These are phyloP conservation scores for Oryzias sinensis DNA, from an alignment of 2,797 vertebrate species.

Conservation along the genomic window DNA sequence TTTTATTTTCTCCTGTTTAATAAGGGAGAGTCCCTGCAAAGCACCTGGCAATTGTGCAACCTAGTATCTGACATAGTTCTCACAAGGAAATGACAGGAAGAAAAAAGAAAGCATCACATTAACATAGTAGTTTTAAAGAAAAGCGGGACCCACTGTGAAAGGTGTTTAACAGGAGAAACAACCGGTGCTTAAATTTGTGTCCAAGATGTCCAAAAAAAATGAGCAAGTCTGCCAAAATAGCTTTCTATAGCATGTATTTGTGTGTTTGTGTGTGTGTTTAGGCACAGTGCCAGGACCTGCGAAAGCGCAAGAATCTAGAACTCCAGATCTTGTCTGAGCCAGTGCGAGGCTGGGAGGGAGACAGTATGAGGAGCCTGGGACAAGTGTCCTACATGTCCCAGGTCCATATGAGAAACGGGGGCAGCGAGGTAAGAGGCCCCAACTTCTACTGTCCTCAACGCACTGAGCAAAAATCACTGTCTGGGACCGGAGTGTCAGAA, in stretches of 20 bases:
- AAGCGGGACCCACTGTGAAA: background rate
- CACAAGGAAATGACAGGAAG: background rate
- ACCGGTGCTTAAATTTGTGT: background rate
- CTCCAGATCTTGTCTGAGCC: conserved; percentile 95
- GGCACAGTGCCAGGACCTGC: conserved; percentile 91
- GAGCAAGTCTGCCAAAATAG: too few species aligned
- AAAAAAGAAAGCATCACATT: background rate
- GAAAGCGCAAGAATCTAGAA: conserved; percentile 94
- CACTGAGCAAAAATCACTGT: background rate
- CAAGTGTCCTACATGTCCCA: conserved; percentile 91
- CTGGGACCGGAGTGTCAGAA: background rate
- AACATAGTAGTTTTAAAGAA: background rate
- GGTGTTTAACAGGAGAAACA: background rate
- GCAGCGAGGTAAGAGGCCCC: conserved; percentile 84
- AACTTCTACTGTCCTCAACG: background rate
- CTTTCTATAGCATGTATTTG: background rate
- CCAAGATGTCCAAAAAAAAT: conserved; percentile 6
- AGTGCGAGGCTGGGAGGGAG: conserved; percentile 94
- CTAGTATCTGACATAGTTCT: conserved; percentile 6
- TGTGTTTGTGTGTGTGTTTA: conserved; percentile 48
- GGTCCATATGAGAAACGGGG: conserved; percentile 85
- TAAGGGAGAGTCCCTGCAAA: conserved; percentile 47
- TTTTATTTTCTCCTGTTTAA: conserved; percentile 37
- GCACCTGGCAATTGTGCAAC: conserved; percentile 23
- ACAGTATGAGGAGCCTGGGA: conserved; percentile 91